Base-by-base conservation (phyloP, 2,797 vertebrate species). In the Myotis daubentonii region DNA sequence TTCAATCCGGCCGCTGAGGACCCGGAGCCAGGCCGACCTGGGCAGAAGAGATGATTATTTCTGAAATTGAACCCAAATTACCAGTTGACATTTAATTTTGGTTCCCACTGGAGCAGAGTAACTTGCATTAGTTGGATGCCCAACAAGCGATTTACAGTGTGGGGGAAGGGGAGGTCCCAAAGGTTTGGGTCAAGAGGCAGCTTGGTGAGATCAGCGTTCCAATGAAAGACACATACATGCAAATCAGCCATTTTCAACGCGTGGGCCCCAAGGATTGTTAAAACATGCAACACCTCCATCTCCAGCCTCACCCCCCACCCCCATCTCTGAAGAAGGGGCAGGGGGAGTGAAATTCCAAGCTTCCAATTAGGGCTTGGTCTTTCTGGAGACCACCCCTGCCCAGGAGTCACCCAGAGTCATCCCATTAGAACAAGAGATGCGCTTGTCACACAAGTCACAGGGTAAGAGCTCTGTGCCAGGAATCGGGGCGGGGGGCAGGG, bases 21-120 rank as follows among this genome's bases (percentile, higher is more conserved):
- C 53, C 62, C 41, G 33, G 85, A 96, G 95, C 87, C 97, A 89
- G 93, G 79, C 92, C 85, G 94, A 96, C 95, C 94, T 62, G 92
- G 28, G 89, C 84, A 66, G 47, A 25, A 94, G 91, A 96, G 76
- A 91, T 1, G 9, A 83, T 93, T 95, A 87, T 83, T 94, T 97
- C 88, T 83, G 25, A 53, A 95, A 94, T 28, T 72, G 76, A 93
- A 82, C 33, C 49, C 85, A 86, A 85, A 91, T 20, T 9, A 62
- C 82, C 87, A 66, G 33, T 25, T 84, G 74, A 47, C 81, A 71
- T 71, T 92, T 96, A 85, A 13, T 57, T 41, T 62, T 44, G 55
- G 53, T 79, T 57, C 57, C 20, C 0, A 38, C 55, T 8, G 84
- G 51, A 6, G 53, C 68, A 87, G 66, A 66, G 1, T 33, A 85